A percentile compares a stretch with the other conserved stretches of the same genome.
phyloP scores from a whole-genome alignment of 1,140 invertebrate species.

The Dufourea novaeangliae region DNA sequence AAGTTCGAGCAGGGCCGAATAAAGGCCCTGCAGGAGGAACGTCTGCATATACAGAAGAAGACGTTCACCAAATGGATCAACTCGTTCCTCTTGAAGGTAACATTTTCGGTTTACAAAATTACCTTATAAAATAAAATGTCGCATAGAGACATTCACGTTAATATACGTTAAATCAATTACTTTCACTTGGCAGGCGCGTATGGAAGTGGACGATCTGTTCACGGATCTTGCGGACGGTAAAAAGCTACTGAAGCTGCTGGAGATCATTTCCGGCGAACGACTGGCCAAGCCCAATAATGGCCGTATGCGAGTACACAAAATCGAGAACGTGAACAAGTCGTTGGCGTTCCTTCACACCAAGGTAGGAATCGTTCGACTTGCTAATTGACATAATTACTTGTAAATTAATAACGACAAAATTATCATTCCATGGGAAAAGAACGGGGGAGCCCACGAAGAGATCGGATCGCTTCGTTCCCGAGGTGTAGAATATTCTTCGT shows the following conservation, averaged over 20 bases:
- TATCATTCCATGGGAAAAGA: neutral
- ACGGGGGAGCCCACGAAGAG: neutral
- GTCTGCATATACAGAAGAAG: slow-evolving; percentile 99
- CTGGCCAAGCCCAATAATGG: slow-evolving; percentile 98
- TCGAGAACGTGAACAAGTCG: slow-evolving; percentile 99
- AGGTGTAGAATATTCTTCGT: neutral
- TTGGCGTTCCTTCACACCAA: slow-evolving; percentile 98
- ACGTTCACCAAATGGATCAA: slow-evolving; percentile 99
- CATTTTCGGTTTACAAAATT: no score
- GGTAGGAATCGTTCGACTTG: slow-evolving; percentile 82
- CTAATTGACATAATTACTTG: no score
- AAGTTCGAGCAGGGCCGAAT: slow-evolving; percentile 98
- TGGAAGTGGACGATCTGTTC: slow-evolving; percentile 99
- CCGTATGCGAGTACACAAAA: slow-evolving; percentile 98
- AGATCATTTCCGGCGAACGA: slow-evolving; percentile 99
- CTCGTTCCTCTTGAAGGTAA: slow-evolving; percentile 97
- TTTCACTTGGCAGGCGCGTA: slow-evolving; percentile 86
- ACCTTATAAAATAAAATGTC: neutral
- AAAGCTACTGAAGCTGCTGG: slow-evolving; percentile 97
- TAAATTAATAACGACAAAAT: no score
- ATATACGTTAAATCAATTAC: slow-evolving; percentile 7
- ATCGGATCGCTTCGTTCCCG: neutral
- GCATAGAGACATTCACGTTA: no score
- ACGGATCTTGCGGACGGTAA: slow-evolving; percentile 97
- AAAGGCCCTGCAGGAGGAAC: slow-evolving; percentile 97